Evolutionary conservation across 1,140 invertebrate species (phyloP), one percentile per base, ranked within the genome.

Genomic region (Mizuhopecten yessoensis): DNA sequence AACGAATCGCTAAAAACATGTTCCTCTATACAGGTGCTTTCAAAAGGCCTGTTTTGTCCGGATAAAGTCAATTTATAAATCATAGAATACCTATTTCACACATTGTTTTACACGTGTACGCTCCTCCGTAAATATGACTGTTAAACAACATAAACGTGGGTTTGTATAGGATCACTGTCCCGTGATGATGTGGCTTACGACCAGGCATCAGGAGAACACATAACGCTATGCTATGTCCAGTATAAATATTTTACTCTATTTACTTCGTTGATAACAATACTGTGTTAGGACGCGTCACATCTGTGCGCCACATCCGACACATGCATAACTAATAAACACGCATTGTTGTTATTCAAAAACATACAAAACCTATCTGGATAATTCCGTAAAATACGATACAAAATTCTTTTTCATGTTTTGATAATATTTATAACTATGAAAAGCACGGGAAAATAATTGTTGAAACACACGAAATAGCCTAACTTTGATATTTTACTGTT

Each of bases 21-120:
- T 75, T 13, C 57, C 57, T 75, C 57, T 75, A 29, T 75, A 29
- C 57, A 75, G 5, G 5, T 13, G 1, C 57, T 39, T 29, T 75
- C 29, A n/a, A 29, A 0, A n/a, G 11, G 2, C n/a, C 9, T 75
- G n/a, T 75, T 75, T 75, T 75, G 57, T 75, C 57, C 57, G 57
- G 57, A 75, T 75, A 29, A 75, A 75, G 57, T 75, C 57, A 75
- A 75, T 75, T 75, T 75, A 75, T 75, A 75, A 75, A 75, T 75
- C 57, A 75, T 75, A 17, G n/a, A 7, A 29, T 75, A 75, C n/a
- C 1, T 75, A 75, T 17, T 75, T 9, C 1, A 29, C n/a, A 17
- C 3, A 75, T 75, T n/a, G 57, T 75, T 75, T n/a, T n/a, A 75
- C 17, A n/a, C 23, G 23, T 75, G 15, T 75, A 29, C n/a, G n/a